Base-by-base conservation (phyloP, 2,797 vertebrate species). In the Tangara arthus region DNA sequence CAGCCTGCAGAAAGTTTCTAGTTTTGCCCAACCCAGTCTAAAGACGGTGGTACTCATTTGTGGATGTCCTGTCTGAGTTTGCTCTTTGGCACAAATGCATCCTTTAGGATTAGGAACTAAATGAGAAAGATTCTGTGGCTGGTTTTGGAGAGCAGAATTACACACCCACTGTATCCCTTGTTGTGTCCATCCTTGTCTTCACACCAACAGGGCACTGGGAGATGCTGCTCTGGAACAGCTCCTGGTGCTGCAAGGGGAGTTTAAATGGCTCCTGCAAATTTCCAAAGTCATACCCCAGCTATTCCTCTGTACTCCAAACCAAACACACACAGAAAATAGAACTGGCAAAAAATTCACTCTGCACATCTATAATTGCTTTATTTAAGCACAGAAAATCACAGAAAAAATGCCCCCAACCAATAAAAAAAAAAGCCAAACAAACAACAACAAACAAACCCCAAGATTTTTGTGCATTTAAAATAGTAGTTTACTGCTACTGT, bases 401-500 rank as follows among this genome's bases (percentile, higher is more conserved):
- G 3, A 4, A 44, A 79, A 57, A 34, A 53, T 20, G 6, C 1
- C 12, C 16, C 15, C 1, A 50, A 24, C 9, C 5, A 61, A 24
- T 60, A 6, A 37, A 68, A 64, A 83, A 37, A 83, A 47, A 56
- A 59, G 26, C 37, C 61, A 68, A 76, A 20, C 15, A 63, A 21
- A 20, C 15, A 63, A 21, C 15, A 39, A 16, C 2, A 37, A 39
- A 50, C 13, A 37, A 26, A 1, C 0, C 3, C 8, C 10, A 12
- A 19, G 12, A 3, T 4, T 60, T 81, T 53, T 53, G 9, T 69
- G 8, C 12, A 13, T 57, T 69, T 82, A n/a, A 66, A 82, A 65
- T 21, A 28, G 5, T 24, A 20, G 20, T 55, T 69, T n/a, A 11
- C 27, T 76, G 7, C 37, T 64, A 10, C 15, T 50, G 2, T 46